Conservation (phyloP, 2,888 invertebrate species). For the Himalopsyche kuldschensis region DNA sequence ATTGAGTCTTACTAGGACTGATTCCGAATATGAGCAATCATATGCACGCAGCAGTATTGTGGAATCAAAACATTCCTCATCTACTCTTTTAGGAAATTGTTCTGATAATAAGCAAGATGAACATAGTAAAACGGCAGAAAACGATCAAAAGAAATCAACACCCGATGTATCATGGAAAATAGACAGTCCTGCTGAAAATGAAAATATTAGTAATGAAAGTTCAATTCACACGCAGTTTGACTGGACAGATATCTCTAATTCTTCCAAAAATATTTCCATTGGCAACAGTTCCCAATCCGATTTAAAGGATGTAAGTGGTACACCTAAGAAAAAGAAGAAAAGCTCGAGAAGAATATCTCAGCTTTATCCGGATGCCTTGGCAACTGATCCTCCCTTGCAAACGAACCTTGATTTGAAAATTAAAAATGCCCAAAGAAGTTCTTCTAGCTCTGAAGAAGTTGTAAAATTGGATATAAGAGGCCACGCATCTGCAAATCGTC, state of each 20-base stretch:
- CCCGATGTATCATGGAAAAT: background rate
- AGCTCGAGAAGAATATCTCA: constrained; percentile 3
- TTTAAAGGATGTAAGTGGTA: background rate
- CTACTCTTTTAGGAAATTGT: background rate
- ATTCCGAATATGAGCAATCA: constrained; percentile 15
- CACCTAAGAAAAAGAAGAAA: background rate
- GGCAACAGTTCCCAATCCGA: background rate
- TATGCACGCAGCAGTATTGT: background rate
- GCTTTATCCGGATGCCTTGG: constrained; percentile 16
- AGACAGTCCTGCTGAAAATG: background rate
- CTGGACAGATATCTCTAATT: constrained; percentile 11
- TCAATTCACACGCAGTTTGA: constrained; percentile 32
- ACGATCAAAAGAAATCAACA: background rate
- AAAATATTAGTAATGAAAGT: constrained; percentile 29
- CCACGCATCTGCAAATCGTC: constrained; percentile 49
- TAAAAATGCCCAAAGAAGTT: background rate
- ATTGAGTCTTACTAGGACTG: constrained; percentile 24
- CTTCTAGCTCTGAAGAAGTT: constrained; percentile 51
- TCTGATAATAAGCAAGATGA: background rate
- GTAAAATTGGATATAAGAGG: constrained; percentile 58
- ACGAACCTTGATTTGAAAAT: constrained; percentile 7
- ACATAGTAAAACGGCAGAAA: background rate
- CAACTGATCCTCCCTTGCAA: constrained; percentile 25
- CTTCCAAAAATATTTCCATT: background rate
- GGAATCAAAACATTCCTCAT: background rate